Conservation (phyloP, 2,797 vertebrate genomes). For the Fistularia commersonii region DNA sequence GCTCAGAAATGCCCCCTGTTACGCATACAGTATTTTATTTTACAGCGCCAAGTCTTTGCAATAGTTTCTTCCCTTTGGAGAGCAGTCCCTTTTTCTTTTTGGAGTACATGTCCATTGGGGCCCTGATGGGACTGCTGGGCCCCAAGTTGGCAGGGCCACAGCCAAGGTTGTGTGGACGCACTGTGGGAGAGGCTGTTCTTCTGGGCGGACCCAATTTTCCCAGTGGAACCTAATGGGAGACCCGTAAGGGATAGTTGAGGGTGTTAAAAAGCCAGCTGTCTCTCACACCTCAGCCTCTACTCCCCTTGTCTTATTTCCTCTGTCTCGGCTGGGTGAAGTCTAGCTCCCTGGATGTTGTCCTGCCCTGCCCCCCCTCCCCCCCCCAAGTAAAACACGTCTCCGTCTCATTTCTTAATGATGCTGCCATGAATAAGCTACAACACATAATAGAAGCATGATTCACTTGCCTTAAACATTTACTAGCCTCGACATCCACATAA, state of each 20-base stretch:
- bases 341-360: slow-evolving; percentile 47
- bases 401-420: slow-evolving; percentile 15
- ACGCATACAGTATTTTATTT: slow-evolving; percentile 71
- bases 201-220: slow-evolving; percentile 88
- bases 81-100: slow-evolving; percentile 95
- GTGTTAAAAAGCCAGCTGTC: slow-evolving; percentile 69
- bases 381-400: slow-evolving; percentile 28
- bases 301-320: slow-evolving; percentile 56
- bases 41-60: slow-evolving; percentile 90
- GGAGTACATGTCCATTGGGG: slow-evolving; percentile 83
- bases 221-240: slow-evolving; percentile 93
- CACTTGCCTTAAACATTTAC: slow-evolving; percentile 17
- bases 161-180: slow-evolving; percentile 80
- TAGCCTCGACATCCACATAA: slow-evolving; percentile 45
- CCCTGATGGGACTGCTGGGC: slow-evolving; percentile 84
- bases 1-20: slow-evolving; percentile 10
- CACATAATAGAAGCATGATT: slow-evolving; percentile 40
- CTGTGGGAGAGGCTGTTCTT: slow-evolving; percentile 88
- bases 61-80: slow-evolving; percentile 94
- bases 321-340: slow-evolving; percentile 61
- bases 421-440: slow-evolving; percentile 41
- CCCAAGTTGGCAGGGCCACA: slow-evolving; percentile 83
- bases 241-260: slow-evolving; percentile 82
- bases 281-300: slow-evolving; percentile 65
- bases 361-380: slow-evolving; percentile 10